A percentile compares a stretch with the other conserved stretches of the same genome.
phyloP scores from a whole-genome alignment of 1,140 invertebrate genomes.

The Lutraria rhynchaena region DNA sequence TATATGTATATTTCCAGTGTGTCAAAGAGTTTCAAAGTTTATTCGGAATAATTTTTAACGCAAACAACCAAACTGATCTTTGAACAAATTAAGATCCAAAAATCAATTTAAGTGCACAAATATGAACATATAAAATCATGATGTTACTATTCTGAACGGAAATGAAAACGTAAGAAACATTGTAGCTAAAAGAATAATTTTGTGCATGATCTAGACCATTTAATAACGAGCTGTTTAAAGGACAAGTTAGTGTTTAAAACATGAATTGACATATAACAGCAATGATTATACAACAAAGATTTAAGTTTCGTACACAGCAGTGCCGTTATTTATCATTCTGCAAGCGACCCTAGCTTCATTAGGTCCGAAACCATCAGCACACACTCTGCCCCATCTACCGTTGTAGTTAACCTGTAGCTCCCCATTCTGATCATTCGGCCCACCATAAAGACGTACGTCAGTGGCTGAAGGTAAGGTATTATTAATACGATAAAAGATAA shows the following conservation, averaged over 20 bases:
- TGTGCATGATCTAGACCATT: too few relatives aligned
- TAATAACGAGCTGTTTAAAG: too few relatives aligned
- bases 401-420: not conserved
- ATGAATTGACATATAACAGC: too few relatives aligned
- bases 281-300: too few relatives aligned
- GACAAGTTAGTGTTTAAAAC: too few relatives aligned
- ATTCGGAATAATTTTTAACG: not conserved
- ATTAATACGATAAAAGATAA: too few relatives aligned
- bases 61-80: not conserved
- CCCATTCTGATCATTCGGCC: not conserved
- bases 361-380: constrained; percentile 19
- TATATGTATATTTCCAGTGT: not conserved
- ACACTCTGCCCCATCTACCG: not conserved
- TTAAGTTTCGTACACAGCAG: too few relatives aligned
- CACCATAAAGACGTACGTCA: not conserved
- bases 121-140: not conserved
- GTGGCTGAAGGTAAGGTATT: constrained; percentile 20
- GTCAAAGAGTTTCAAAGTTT: not conserved
- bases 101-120: too few relatives aligned
- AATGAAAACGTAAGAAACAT: not conserved
- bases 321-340: constrained; percentile 15
- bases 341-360: constrained; percentile 27
- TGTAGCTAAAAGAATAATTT: too few relatives aligned
- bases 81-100: too few relatives aligned
- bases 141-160: not conserved